Evolutionary conservation across 1,140 invertebrate genomes (phyloP), one percentile per base, ranked within the genome.

Genomic region (Hormaphis cornu): DNA sequence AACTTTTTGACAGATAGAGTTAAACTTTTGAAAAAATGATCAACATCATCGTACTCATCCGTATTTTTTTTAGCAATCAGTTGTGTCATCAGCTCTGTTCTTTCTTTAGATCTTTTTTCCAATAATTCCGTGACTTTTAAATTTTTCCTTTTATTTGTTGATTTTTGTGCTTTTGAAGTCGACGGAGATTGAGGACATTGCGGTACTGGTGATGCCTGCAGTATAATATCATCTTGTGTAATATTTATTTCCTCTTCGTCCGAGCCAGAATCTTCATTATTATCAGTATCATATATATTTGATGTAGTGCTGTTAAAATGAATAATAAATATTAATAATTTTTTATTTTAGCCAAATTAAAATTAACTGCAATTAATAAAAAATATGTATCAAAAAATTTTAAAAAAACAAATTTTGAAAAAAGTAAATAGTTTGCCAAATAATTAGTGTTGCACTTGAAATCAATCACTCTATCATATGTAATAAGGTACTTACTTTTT

Each of bases 21-120:
- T n/a, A 59, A 14, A 24, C 69, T 70, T 58, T 58, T 70, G 14
- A 44, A 58, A 33, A 70, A 59, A 24, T 58, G 30, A 48, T 70
- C 69, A n/a, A 70, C 46, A 20, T 56, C 50, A 48, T 70, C 69
- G 22, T 70, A 28, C 37, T 66, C 42, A 12, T n/a, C 48, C 7
- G 14, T 52, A 28, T 52, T 28, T 28, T 52, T 28, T 52, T 52
- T 52, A 33, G 30, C n/a, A 16, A 8, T 1, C 26, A 28, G 24
- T 28, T 52, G 48, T 18, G 26, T 28, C 48, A 52, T 52, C 5
- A 52, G 26, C 48, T 52, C 10, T 52, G 48, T 52, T 52, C 48
- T 52, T 30, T 28, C 48, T 30, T 28, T 30, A 2, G 48, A 28
- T 14, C 48, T 28, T 52, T 52, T 52, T 0, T 52, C 48, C 2